phyloP scores from a whole-genome alignment of 2,888 invertebrate genomes.

The Scelioninae gen. 2 region DNA sequence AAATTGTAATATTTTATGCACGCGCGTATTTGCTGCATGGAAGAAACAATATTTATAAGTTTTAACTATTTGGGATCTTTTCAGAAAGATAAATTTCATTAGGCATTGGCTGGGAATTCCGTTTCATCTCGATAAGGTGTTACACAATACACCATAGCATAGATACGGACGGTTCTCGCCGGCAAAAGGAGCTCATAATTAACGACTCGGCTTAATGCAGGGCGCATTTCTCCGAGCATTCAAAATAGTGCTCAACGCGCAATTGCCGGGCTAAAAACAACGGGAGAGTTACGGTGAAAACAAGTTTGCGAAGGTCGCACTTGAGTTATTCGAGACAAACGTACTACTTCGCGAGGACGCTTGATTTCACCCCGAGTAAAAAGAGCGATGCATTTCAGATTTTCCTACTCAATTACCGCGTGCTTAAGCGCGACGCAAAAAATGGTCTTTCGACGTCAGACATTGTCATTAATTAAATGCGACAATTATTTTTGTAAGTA shows the following conservation, averaged over 20 bases:
- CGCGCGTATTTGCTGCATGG: too few species aligned
- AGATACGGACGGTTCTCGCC: conserved; percentile 56
- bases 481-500: too few species aligned
- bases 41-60: too few species aligned
- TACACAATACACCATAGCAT: conserved; percentile 38
- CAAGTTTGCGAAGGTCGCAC: conserved; percentile 58
- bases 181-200: conserved; percentile 57
- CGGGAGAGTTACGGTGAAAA: conserved; percentile 52
- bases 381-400: conserved; percentile 44
- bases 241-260: conserved; percentile 29
- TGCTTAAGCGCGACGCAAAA: conserved; percentile 14
- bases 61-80: neutral
- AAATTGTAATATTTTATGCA: too few species aligned
- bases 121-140: conserved; percentile 36
- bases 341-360: conserved; percentile 56
- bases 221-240: conserved; percentile 48
- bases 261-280: conserved; percentile 24
- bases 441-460: conserved; percentile 10
- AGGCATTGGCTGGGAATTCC: conserved; percentile 22
- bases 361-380: conserved; percentile 57
- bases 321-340: conserved; percentile 55
- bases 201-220: conserved; percentile 35
- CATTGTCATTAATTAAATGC: too few species aligned
- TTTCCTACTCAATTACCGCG: conserved; percentile 40
- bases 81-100: conserved; percentile 1